phyloP scores from a whole-genome alignment of 2,888 invertebrate species.

The Drosophila flavopinicola region DNA sequence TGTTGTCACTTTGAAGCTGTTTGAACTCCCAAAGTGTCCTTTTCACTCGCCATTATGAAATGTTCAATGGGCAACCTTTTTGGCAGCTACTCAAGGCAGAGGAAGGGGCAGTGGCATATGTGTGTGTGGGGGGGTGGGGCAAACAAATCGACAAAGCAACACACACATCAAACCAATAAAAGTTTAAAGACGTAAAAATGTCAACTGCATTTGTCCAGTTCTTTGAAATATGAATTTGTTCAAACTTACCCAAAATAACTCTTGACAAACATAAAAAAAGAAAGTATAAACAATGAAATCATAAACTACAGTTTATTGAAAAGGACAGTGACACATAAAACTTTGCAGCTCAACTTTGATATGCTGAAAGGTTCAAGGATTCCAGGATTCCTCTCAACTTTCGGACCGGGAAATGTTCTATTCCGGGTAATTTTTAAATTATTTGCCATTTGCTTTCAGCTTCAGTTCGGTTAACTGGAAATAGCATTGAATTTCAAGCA shows the following conservation, averaged over 20 bases:
- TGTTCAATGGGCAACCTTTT: constrained; percentile 53
- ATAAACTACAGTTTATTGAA: constrained; percentile 61
- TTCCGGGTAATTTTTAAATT: constrained; percentile 31
- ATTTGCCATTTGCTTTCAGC: constrained; percentile 11
- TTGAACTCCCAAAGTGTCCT: constrained; percentile 69
- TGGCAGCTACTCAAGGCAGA: constrained; percentile 1
- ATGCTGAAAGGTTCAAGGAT: constrained; percentile 27
- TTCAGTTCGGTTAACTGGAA: constrained; percentile 8
- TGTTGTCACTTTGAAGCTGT: constrained; percentile 69
- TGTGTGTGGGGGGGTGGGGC: constrained; percentile 6
- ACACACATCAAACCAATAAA: constrained; percentile 64
- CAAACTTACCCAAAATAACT: constrained; percentile 39
- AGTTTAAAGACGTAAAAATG: constrained; percentile 73
- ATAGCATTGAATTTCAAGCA: constrained; percentile 30
- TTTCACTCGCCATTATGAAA: constrained; percentile 61
- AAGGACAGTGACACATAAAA: constrained; percentile 36
- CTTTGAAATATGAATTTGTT: constrained; percentile 77
- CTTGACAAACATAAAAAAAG: constrained; percentile 12
- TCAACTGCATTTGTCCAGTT: constrained; percentile 70
- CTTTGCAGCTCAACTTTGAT: constrained; percentile 28
- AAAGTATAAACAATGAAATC: constrained; percentile 41
- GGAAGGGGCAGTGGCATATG: constrained; percentile 7
- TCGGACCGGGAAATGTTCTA: constrained; percentile 2
- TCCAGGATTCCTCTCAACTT: constrained; percentile 31
- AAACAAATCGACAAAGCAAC: constrained; percentile 57